Base-by-base conservation (phyloP, 37 sponge, comb jelly and placozoan genomes). In the Hormiphora californensis region DNA sequence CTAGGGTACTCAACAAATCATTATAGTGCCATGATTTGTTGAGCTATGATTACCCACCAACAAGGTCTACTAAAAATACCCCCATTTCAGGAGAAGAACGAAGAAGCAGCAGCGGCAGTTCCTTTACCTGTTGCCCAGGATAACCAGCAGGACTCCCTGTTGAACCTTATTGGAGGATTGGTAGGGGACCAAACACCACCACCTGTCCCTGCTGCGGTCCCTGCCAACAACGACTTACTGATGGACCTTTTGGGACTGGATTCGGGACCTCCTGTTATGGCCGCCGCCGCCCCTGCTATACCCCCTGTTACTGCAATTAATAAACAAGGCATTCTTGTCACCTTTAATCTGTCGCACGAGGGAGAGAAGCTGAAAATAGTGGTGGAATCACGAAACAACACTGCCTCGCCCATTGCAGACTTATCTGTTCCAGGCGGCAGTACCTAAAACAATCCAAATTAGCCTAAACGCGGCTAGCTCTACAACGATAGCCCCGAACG, bases 371-470 rank as follows among this genome's bases (percentile, higher is more conserved):
- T 65, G 67, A 27, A 34, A 19, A 65, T 65, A 3, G 37, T 33
- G 37, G 67, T 39, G 67, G 67, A 65, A 19, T 36, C 31, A 1
- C 3, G 67, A 19, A 65, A 65, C 67, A 65, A 65, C 67, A 65
- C 67, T 9, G 28, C 67, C 67, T 15, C 37, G 37, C 67, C 67
- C 32, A 65, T 65, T 5, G 7, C 67, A 15, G 28, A 33, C 34
- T n/a, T 65, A 65, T 39, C 31, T 65, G 67, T 33, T 65, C 37
- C 67, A 65, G 37, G 67, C 67, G 36, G 67, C 67, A 2, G 67
- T 65, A 3, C 67, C 67, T 5, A 21, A 28, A 28, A 65, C 31
- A 7, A 65, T 65, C 67, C 67, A 65, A 19, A 65, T 65, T 17
- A 28, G 15, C 36, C 67, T 65, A 17, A 65, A 38, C 17, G 37